A percentile compares a stretch with the other conserved stretches of the same genome.
Conservation (phyloP, 2,888 invertebrate species). For the Habroteleia sp. region DNA sequence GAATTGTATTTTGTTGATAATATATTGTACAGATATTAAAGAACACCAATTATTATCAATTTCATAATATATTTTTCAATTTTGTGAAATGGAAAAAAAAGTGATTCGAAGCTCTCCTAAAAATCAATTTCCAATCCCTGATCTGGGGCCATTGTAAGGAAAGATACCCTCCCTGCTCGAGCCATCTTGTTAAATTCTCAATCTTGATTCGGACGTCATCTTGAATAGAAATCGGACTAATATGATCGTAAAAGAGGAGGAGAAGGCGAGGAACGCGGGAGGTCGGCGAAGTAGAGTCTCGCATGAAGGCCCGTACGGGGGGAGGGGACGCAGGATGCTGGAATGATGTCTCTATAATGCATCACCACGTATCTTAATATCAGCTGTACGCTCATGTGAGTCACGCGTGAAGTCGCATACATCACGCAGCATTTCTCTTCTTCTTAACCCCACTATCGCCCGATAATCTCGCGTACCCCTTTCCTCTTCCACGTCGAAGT, state of each 20-base stretch:
- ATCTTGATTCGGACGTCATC: constrained; percentile 63
- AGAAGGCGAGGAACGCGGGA: constrained; percentile 48
- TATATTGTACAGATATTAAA: no score
- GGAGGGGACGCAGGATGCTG: constrained; percentile 46
- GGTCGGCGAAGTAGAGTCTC: constrained; percentile 37
- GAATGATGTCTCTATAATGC: constrained; percentile 71
- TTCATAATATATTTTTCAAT: constrained; percentile 8
- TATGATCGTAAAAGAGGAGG: constrained; percentile 56
- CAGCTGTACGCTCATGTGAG: constrained; percentile 65
- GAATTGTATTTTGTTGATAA: no score
- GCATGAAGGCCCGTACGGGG: constrained; percentile 33
- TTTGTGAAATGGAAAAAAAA: constrained; percentile 11
- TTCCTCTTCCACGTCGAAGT: constrained; percentile 35
- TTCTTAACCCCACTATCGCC: constrained; percentile 49
- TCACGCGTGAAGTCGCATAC: constrained; percentile 74
- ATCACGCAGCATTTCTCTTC: constrained; percentile 67
- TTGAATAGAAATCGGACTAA: constrained; percentile 64
- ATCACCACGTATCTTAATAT: constrained; percentile 68
- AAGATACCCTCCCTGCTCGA: constrained; percentile 54
- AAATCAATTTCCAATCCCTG: constrained; percentile 57
- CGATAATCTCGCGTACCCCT: constrained; percentile 61
- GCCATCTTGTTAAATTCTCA: constrained; percentile 59
- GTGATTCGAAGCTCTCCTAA: constrained; percentile 15
- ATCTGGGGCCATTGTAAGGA: constrained; percentile 40
- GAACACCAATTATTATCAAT: no score